Evolutionary conservation across 2,797 vertebrate species (phyloP).

Genomic region (Gymnoscopelus braueri): DNA sequence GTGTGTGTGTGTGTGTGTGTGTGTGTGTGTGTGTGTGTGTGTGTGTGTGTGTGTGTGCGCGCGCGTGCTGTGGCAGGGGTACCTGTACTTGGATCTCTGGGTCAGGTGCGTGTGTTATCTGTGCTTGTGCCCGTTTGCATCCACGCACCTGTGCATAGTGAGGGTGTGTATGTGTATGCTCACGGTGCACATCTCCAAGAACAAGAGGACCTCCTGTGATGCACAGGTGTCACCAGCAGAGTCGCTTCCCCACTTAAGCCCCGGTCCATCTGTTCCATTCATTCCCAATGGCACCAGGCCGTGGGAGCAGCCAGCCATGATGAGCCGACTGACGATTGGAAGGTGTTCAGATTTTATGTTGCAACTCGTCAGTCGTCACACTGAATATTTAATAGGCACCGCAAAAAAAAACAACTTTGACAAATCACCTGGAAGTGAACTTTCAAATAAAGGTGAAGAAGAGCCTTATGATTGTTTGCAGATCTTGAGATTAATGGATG

Average conservation of each 20-base stretch:
- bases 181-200: constrained; percentile 13
- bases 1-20: too few relatives aligned
- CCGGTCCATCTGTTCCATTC: constrained; percentile 68
- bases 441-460: neutral
- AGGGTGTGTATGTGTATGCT: neutral
- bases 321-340: constrained; percentile 32
- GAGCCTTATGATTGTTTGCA: neutral
- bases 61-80: neutral
- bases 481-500: constrained; percentile 21
- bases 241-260: constrained; percentile 48
- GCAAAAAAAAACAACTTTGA: neutral
- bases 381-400: constrained; percentile 6
- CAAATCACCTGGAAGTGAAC: constrained; percentile 21
- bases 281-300: constrained; percentile 34
- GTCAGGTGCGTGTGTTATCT: neutral
- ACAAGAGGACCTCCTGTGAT: constrained; percentile 23
- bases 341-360: constrained; percentile 30
- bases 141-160: neutral
- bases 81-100: neutral
- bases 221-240: constrained; percentile 65
- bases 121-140: neutral
- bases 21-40: too few relatives aligned
- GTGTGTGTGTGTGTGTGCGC: too few relatives aligned
- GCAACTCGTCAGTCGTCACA: constrained; percentile 11
- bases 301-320: constrained; percentile 41